These are phyloP conservation scores for Trichomalopsis sarcophagae DNA, from an alignment of 1,140 invertebrate species.

Conservation along the genomic window DNA sequence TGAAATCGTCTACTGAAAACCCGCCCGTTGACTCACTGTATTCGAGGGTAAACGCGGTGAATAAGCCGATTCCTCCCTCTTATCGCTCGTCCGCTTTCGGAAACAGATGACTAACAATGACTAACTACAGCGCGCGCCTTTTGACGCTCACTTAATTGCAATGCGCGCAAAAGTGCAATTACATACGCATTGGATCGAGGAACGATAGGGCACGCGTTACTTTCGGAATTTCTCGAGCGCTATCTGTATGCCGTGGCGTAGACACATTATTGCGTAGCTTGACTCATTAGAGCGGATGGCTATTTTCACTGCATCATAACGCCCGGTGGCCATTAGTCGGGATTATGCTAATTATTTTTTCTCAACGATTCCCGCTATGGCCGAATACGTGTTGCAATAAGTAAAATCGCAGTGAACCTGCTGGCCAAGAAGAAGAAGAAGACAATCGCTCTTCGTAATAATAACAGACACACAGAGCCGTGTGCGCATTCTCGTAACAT, in stretches of 20 bases:
- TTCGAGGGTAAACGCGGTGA: background rate
- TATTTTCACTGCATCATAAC: background rate
- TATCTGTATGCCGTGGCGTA: background rate
- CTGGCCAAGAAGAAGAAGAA: background rate
- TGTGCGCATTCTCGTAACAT: slow-evolving; percentile 19
- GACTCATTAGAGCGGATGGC: background rate
- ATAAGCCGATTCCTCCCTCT: background rate
- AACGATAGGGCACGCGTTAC: slow-evolving; percentile 34
- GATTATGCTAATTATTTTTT: background rate
- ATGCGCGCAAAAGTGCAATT: slow-evolving; percentile 44
- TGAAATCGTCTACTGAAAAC: no score
- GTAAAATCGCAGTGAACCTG: background rate
- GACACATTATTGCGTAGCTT: background rate
- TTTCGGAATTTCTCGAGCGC: slow-evolving; percentile 23
- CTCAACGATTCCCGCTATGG: no score
- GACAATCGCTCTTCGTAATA: background rate
- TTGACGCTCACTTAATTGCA: slow-evolving; percentile 28
- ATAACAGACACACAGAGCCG: background rate
- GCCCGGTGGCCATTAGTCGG: background rate
- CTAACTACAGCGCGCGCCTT: background rate
- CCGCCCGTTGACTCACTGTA: background rate
- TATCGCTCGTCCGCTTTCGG: background rate
- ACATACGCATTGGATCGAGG: background rate
- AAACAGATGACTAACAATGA: slow-evolving; percentile 37
- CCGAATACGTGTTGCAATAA: background rate